These are phyloP conservation scores for Tachystola acroxantha DNA, from an alignment of 2,888 invertebrate species.

Conservation along the genomic window DNA sequence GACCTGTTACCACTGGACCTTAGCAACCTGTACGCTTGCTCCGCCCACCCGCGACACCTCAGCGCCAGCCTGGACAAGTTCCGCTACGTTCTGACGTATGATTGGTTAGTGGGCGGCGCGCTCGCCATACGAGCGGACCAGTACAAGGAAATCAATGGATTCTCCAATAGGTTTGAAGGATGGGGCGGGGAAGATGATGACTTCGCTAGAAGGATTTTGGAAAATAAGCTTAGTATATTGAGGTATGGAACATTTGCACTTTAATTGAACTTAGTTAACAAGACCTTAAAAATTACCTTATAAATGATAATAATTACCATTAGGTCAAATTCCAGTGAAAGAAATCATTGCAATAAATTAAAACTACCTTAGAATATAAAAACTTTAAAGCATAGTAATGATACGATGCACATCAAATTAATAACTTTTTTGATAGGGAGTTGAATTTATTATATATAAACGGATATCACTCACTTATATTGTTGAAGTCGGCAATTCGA, in stretches of 20 bases:
- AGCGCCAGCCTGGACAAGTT: conserved; percentile 92
- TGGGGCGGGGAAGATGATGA: conserved; percentile 75
- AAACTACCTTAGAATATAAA: no score
- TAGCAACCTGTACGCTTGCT: conserved; percentile 90
- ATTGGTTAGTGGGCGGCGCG: conserved; percentile 54
- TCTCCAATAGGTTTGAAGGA: conserved; percentile 55
- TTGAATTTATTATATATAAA: no score
- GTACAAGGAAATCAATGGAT: conserved; percentile 47
- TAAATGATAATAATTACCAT: no score
- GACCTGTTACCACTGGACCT: conserved; percentile 91
- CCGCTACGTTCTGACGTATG: conserved; percentile 35
- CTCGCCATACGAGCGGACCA: conserved; percentile 51
- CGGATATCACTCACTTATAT: no score
- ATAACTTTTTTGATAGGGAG: no score
- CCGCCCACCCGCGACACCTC: conserved; percentile 89
- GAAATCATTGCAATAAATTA: no score
- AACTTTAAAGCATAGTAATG: no score
- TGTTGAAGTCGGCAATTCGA: no score
- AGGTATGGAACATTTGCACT: conserved; percentile 30
- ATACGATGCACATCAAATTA: no score
- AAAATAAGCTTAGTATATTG: conserved; percentile 34
- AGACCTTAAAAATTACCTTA: no score
- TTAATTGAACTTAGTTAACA: no score
- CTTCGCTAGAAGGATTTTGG: conserved; percentile 37
- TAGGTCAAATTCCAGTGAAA: no score